A percentile compares a stretch with the other conserved stretches of the same genome.
These are phyloP conservation scores for Ooceraea biroi DNA, from an alignment of 1,140 invertebrate species.

Conservation along the genomic window DNA sequence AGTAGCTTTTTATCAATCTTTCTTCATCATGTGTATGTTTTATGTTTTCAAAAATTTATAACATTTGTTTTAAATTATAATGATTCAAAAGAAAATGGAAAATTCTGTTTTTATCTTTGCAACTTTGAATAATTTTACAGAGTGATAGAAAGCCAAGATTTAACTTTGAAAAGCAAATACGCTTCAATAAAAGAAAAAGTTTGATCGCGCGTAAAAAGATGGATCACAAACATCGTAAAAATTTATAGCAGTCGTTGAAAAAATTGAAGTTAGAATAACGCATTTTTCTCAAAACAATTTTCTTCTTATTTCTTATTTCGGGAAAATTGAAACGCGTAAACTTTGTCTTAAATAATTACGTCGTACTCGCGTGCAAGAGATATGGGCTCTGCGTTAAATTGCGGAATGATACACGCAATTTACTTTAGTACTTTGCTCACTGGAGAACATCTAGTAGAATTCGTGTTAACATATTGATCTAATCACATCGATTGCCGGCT, in stretches of 20 bases:
- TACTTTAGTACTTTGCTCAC: neutral
- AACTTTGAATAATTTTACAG: no score
- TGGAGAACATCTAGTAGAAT: constrained; percentile 14
- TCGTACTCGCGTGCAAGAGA: neutral
- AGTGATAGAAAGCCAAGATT: neutral
- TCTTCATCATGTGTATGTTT: neutral
- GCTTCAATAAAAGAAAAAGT: neutral
- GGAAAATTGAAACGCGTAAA: no score
- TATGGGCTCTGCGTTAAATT: neutral
- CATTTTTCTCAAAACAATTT: neutral
- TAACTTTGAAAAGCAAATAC: neutral
- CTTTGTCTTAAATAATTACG: neutral
- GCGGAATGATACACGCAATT: neutral
- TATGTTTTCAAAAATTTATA: neutral
- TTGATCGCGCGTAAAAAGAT: neutral
- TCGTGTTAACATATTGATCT: constrained; percentile 39
- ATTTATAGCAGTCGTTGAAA: no score
- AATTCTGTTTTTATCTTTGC: no score
- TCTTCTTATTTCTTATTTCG: neutral
- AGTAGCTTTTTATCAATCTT: neutral
- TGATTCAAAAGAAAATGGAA: no score
- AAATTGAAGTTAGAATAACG: no score
- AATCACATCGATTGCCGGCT: constrained; percentile 33
- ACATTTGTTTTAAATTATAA: no score
- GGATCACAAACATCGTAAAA: no score